Evolutionary conservation across 2,113 vertebrate species (phyloP).

Genomic region (Xyrauchen texanus): DNA sequence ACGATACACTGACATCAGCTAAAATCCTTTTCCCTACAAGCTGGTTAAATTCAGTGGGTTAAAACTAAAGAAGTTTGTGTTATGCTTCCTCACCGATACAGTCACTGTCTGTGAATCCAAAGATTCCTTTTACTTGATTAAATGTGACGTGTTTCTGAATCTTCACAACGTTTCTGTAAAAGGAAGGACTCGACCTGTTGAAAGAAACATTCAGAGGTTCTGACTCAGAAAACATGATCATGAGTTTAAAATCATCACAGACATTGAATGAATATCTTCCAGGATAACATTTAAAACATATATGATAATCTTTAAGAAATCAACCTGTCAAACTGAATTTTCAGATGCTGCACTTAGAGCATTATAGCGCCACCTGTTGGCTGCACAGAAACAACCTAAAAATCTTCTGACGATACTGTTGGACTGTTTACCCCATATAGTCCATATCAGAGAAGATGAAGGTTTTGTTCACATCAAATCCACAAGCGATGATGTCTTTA

Average conservation of each 20-base stretch:
- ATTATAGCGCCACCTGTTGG: not conserved
- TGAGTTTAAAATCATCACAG: too few species aligned
- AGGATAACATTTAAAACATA: too few species aligned
- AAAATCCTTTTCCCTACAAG: not conserved
- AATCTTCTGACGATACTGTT: not conserved
- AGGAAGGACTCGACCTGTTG: slow-evolving; percentile 81
- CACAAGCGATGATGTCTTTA: slow-evolving; percentile 95
- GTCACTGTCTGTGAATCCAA: slow-evolving; percentile 96
- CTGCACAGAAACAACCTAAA: not conserved
- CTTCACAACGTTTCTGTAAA: slow-evolving; percentile 93
- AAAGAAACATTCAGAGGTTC: slow-evolving; percentile 2
- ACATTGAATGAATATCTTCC: not conserved
- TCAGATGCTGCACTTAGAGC: too few species aligned
- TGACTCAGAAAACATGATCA: not conserved
- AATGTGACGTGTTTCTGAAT: slow-evolving; percentile 97
- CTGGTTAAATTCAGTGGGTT: not conserved
- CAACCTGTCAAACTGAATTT: too few species aligned
- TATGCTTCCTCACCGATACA: slow-evolving; percentile 83
- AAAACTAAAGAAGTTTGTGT: too few species aligned
- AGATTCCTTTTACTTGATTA: slow-evolving; percentile 98
- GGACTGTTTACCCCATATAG: slow-evolving; percentile 87
- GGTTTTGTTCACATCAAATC: slow-evolving; percentile 94
- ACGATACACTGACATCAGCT: not conserved
- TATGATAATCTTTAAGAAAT: too few species aligned
- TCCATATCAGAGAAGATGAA: slow-evolving; percentile 98